Conservation (phyloP, 2,797 vertebrate genomes). For the Rhinoraja longicauda region DNA sequence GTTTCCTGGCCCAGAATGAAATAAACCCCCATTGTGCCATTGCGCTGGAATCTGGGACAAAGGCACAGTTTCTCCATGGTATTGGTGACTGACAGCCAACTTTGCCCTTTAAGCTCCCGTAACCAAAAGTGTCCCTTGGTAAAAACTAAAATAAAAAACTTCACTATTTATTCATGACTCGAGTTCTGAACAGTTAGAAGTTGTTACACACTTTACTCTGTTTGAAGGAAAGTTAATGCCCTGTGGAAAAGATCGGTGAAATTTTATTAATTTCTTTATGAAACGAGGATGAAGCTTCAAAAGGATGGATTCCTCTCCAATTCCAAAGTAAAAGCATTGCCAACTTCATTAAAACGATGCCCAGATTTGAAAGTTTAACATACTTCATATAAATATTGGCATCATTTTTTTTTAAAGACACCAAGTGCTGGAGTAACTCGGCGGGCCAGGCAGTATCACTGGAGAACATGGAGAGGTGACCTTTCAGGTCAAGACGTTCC, state of each 20-base stretch:
- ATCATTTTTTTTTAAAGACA: no score
- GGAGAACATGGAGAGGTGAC: no score
- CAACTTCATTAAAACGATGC: neutral
- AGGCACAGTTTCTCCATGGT: conserved; percentile 53
- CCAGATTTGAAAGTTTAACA: neutral
- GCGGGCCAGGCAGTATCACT: no score
- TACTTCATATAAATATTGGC: neutral
- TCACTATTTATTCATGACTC: conserved; percentile 72
- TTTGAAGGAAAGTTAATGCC: neutral
- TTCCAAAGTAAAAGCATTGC: neutral
- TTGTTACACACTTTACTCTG: conserved; percentile 45
- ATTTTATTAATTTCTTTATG: neutral
- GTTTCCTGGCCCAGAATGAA: conserved; percentile 66
- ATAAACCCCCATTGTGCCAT: conserved; percentile 80
- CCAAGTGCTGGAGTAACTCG: no score
- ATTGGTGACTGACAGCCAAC: conserved; percentile 46
- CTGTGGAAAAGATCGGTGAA: neutral
- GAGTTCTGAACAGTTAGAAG: conserved; percentile 42
- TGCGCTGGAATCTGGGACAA: conserved; percentile 72
- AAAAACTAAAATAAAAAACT: conserved; percentile 53
- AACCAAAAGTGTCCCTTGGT: conserved; percentile 43
- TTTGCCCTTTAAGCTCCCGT: conserved; percentile 43
- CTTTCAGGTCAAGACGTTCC: no score
- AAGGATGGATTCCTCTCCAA: neutral
- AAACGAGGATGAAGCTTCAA: no score